Evolutionary conservation across 2,888 invertebrate species (phyloP).

Genomic region (Pristionchus fissidentatus): DNA sequence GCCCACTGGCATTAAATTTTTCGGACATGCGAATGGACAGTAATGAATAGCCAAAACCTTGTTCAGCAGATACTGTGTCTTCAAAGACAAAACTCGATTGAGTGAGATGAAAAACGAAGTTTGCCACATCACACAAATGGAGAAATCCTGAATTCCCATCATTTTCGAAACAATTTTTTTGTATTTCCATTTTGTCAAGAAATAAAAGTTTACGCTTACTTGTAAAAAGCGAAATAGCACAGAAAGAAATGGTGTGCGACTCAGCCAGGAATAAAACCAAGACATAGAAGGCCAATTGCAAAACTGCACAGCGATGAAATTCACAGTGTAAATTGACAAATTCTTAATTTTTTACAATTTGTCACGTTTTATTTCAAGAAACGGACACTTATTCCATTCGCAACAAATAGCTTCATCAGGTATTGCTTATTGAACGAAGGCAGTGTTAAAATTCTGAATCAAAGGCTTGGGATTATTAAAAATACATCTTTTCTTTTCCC

Average conservation of each 20-base stretch:
- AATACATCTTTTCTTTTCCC: too few species aligned
- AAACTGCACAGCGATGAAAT: background rate
- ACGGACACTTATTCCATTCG: background rate
- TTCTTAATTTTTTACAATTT: background rate
- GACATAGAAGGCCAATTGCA: constrained; percentile 6
- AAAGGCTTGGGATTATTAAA: background rate
- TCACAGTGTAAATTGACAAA: background rate
- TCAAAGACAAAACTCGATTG: background rate
- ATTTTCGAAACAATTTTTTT: too few species aligned
- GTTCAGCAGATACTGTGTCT: background rate
- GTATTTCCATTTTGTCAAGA: background rate
- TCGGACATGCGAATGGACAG: too few species aligned
- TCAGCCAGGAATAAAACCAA: background rate
- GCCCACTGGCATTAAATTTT: too few species aligned
- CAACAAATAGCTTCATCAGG: background rate
- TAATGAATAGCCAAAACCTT: too few species aligned
- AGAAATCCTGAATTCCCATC: background rate
- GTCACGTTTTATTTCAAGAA: background rate
- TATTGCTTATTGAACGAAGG: background rate
- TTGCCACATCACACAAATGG: background rate
- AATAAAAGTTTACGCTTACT: background rate
- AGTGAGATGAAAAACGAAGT: background rate
- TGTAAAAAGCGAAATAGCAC: background rate
- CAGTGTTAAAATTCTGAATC: background rate
- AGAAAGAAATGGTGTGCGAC: background rate